Conservation (phyloP, 2,113 vertebrate species). For the Pantherophis guttatus region DNA sequence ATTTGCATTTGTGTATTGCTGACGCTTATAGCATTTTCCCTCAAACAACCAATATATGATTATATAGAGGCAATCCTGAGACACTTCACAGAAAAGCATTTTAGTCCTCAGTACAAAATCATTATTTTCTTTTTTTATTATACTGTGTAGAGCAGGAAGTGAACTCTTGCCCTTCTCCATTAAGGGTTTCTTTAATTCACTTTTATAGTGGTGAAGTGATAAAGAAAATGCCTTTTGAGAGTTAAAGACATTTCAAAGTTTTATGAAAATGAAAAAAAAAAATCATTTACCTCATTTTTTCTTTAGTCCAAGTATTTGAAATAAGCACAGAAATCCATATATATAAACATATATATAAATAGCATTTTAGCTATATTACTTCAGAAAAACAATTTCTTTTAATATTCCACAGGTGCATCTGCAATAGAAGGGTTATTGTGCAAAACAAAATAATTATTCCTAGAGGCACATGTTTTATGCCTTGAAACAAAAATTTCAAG, state of each 20-base stretch:
- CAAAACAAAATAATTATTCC: not conserved
- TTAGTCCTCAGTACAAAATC: slow-evolving; percentile 27
- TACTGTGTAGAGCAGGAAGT: not conserved
- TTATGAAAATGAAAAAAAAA: not conserved
- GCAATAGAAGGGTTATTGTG: not conserved
- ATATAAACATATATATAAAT: not conserved
- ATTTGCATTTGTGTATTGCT: not conserved
- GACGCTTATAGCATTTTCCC: not conserved
- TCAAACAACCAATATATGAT: not conserved
- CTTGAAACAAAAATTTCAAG: not conserved
- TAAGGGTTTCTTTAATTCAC: slow-evolving; percentile 40
- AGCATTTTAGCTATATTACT: not conserved
- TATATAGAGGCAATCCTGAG: not conserved
- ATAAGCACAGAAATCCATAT: not conserved
- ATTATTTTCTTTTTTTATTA: slow-evolving; percentile 23
- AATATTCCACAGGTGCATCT: not conserved
- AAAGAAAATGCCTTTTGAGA: slow-evolving; percentile 23
- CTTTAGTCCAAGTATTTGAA: not conserved
- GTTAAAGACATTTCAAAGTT: slow-evolving; percentile 34
- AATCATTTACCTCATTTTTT: slow-evolving; percentile 15
- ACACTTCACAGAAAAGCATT: slow-evolving; percentile 17
- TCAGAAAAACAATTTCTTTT: not conserved
- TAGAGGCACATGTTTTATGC: not conserved
- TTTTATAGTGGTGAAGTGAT: slow-evolving; percentile 20
- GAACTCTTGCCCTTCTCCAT: slow-evolving; percentile 6